These are phyloP conservation scores for Phrynosoma blainvillii DNA, from an alignment of 2,113 vertebrate genomes.

Conservation along the genomic window DNA sequence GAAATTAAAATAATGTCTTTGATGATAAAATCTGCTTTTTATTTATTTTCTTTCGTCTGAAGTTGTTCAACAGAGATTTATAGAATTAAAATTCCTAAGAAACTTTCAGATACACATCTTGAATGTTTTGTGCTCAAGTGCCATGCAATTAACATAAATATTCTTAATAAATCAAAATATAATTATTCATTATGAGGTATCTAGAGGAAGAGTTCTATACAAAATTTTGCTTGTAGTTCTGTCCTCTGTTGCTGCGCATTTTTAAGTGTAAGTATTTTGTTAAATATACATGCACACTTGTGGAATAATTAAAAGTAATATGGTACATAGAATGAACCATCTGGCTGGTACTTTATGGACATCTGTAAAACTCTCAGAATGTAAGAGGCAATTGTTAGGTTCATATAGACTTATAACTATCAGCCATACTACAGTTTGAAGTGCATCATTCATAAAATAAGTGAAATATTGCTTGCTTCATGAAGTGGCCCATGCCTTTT, in stretches of 20 bases:
- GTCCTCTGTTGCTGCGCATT: background rate
- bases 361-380: background rate
- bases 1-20: slow-evolving; percentile 1
- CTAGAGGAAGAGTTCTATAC: background rate
- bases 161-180: slow-evolving; percentile 16
- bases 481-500: background rate
- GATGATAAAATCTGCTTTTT: slow-evolving; percentile 18
- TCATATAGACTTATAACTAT: background rate
- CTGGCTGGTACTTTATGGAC: background rate
- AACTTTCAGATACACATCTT: slow-evolving; percentile 17
- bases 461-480: background rate
- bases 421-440: background rate
- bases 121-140: slow-evolving; percentile 13
- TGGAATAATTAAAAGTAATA: background rate
- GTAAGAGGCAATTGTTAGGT: slow-evolving; percentile 3
- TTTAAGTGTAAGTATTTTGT: background rate
- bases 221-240: background rate
- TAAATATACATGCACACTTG: background rate
- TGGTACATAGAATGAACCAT: background rate
- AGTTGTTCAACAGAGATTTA: slow-evolving; percentile 7
- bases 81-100: slow-evolving; percentile 4
- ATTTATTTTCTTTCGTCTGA: slow-evolving; percentile 30
- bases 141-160: slow-evolving; percentile 17
- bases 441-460: background rate
- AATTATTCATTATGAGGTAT: background rate